A percentile compares a stretch with the other conserved stretches of the same genome.
phyloP scores from a whole-genome alignment of 2,797 vertebrate species.

The Phoebastria nigripes region DNA sequence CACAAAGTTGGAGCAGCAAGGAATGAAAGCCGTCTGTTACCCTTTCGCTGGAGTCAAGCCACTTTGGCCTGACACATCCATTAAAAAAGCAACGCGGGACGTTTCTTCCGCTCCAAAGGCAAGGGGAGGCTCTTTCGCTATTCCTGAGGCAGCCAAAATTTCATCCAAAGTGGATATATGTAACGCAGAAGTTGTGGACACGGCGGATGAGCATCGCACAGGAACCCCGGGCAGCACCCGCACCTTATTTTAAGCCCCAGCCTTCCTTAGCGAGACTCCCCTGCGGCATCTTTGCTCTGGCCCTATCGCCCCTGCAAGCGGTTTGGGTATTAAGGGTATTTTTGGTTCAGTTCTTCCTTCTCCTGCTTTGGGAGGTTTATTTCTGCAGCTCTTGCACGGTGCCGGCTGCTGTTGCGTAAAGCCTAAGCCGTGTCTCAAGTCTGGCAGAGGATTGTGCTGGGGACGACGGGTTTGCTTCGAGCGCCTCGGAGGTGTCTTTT shows the following conservation, averaged over 20 bases:
- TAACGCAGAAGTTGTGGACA: too few species aligned
- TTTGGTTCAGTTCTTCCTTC: background rate
- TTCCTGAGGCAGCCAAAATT: background rate
- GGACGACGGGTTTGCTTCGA: background rate
- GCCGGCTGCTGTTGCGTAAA: background rate
- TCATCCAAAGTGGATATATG: background rate
- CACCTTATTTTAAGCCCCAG: background rate
- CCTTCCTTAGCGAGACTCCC: background rate
- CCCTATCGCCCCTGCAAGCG: background rate
- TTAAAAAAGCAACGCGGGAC: background rate
- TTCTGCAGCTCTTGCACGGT: too few species aligned
- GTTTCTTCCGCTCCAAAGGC: background rate
- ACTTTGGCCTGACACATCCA: background rate
- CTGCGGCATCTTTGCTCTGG: background rate
- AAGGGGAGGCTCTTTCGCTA: background rate
- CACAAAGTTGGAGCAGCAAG: background rate
- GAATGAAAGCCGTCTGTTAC: background rate
- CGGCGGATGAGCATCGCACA: rapidly evolving
- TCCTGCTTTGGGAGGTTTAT: too few species aligned
- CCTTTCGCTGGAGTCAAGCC: background rate
- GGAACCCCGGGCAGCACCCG: background rate
- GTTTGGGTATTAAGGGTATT: background rate
- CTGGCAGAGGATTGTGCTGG: background rate
- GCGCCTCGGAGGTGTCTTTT: background rate
- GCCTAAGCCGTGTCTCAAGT: rapidly evolving